Conservation (phyloP, 2,113 vertebrate species). For the Engystomops pustulosus region DNA sequence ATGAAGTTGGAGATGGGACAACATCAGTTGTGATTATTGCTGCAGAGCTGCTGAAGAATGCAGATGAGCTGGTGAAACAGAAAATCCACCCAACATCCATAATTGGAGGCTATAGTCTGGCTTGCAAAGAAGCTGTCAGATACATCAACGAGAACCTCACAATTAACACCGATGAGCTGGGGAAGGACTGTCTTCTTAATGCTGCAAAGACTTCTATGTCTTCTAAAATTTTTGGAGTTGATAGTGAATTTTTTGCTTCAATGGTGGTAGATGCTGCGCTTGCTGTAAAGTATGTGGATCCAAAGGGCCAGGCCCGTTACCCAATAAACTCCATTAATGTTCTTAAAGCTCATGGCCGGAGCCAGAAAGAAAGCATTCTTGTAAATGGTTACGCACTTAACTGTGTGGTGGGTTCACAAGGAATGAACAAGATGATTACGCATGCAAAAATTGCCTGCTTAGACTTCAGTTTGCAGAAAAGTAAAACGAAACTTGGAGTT, state of each 20-base stretch:
- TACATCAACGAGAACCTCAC: constrained; percentile 98
- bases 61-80: constrained; percentile 97
- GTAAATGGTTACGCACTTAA: constrained; percentile 94
- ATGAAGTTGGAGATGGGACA: constrained; percentile 97
- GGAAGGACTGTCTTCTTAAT: constrained; percentile 91
- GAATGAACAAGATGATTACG: constrained; percentile 90
- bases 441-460: constrained; percentile 96
- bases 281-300: constrained; percentile 90
- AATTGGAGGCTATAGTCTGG: constrained; percentile 96
- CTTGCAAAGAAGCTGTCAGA: constrained; percentile 98
- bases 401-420: constrained; percentile 92
- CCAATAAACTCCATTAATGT: constrained; percentile 94
- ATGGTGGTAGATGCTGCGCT: constrained; percentile 92
- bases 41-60: constrained; percentile 95
- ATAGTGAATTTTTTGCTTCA: constrained; percentile 91
- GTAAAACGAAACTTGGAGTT: constrained; percentile 98
- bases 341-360: constrained; percentile 94
- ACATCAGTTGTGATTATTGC: constrained; percentile 98
- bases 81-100: constrained; percentile 97
- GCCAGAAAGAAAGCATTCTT: constrained; percentile 91
- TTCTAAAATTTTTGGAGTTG: constrained; percentile 96
- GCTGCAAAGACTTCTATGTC: constrained; percentile 98
- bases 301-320: constrained; percentile 87
- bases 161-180: constrained; percentile 93
- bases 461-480: constrained; percentile 97